Evolutionary conservation across 1,140 invertebrate species (phyloP).

Genomic region (Leguminivora glycinivorella): DNA sequence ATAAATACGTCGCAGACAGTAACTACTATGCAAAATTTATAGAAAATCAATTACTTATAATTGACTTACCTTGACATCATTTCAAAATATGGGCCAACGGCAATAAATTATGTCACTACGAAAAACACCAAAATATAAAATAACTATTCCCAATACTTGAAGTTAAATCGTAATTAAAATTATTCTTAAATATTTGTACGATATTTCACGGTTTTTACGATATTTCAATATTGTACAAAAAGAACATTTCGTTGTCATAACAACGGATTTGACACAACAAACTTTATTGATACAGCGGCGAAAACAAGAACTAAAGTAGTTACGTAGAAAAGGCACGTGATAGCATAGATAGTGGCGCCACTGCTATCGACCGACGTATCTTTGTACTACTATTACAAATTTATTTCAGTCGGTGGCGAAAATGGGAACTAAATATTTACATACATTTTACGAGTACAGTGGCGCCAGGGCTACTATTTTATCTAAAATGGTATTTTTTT

Average conservation of each 20-base stretch:
- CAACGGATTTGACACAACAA: slow-evolving; percentile 13
- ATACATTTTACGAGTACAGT: not conserved
- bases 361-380: not conserved
- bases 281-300: not conserved
- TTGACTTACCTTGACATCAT: slow-evolving; percentile 24
- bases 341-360: not conserved
- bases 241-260: slow-evolving; percentile 11
- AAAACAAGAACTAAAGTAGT: slow-evolving; percentile 2
- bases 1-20: not conserved
- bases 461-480: not conserved
- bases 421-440: not conserved
- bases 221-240: not conserved
- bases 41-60: slow-evolving; percentile 24
- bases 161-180: not conserved
- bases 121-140: not conserved
- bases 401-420: not conserved
- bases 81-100: slow-evolving; percentile 1
- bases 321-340: not conserved
- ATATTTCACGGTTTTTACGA: not conserved
- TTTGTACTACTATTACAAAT: not conserved
- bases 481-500: not conserved
- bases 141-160: not conserved
- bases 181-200: not conserved
- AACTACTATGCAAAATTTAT: not conserved
- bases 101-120: not conserved